Conservation (phyloP, 1,140 invertebrate genomes). For the Macrotrachela quadricornifera region DNA sequence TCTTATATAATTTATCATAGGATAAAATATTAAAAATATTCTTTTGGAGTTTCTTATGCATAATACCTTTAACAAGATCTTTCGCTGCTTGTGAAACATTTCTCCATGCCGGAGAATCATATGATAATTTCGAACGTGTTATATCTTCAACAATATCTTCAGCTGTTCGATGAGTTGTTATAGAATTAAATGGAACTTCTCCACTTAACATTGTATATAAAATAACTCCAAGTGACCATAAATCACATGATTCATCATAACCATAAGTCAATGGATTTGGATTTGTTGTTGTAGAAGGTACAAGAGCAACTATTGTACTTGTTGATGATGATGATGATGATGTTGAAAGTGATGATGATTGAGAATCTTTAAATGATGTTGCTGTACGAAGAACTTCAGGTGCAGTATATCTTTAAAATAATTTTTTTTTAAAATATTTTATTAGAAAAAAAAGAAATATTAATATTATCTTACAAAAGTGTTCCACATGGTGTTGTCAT, state of each 20-base stretch:
- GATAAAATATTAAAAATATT: too few species aligned
- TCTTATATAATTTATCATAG: too few species aligned
- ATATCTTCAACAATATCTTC: conserved; percentile 37
- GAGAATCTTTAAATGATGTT: too few species aligned
- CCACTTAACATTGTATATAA: conserved; percentile 67
- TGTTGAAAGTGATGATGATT: too few species aligned
- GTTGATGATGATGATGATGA: too few species aligned
- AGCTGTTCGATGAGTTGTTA: not conserved
- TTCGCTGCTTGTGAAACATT: conserved; percentile 51
- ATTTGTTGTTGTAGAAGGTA: too few species aligned
- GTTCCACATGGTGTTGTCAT: conserved; percentile 43
- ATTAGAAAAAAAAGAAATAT: too few species aligned
- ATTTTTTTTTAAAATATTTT: too few species aligned
- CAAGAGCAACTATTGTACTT: too few species aligned
- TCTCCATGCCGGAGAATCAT: conserved; percentile 46
- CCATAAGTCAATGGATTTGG: conserved; percentile 13
- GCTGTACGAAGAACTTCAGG: conserved; percentile 50
- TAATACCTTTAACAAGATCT: conserved; percentile 43
- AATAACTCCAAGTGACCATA: conserved; percentile 75
- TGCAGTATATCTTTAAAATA: conserved; percentile 72
- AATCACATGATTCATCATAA: conserved; percentile 68
- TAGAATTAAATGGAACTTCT: conserved; percentile 50
- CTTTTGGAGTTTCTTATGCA: too few species aligned
- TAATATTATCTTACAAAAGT: not conserved
- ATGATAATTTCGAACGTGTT: conserved; percentile 41